Evolutionary conservation across 2,888 invertebrate species (phyloP), one percentile per base, ranked within the genome.

Genomic region (Elmis aenea): DNA sequence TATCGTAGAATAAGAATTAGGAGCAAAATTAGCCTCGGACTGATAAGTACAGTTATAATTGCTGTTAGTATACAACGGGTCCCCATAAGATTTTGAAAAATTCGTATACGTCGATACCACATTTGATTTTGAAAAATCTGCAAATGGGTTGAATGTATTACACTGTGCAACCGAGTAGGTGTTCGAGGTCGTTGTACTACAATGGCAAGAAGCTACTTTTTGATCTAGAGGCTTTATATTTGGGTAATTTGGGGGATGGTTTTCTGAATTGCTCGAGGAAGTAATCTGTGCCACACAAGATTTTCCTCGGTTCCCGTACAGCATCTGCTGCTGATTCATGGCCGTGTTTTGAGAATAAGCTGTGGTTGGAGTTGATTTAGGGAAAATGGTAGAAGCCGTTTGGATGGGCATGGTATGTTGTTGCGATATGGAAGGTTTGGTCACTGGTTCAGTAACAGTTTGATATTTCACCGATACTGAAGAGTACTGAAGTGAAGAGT

Each of bases 21-120:
- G 38, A 18, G 38, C 31, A 9, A 34, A 42, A 23, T 38, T 38
- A 15, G 26, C 33, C 4, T 25, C 26, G 11, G 25, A 33, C 13
- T 33, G 22, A 14, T 37, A 59, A 34, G 52, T 54, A 33, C 62
- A 62, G 34, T 48, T 55, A 40, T 59, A 63, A 37, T 54, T 52
- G 33, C 58, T 61, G 34, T 59, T 63, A 1, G 59, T 60, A 37
- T 64, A 64, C 6, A 62, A 40, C 2, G 61, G 56, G 39, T 63
- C 61, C 5, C 54, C 42, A 32, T 58, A 61, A 27, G 47, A 54
- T 44, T 58, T 58, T 22, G 47, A 50, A 23, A 42, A 27, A 12
- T 41, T 45, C n/a, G 32, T 15, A 15, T 49, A 45, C 1, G 38
- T 21, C 22, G 35, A 40, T 26, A 26, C 28, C 2, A 26, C 12